A percentile compares a stretch with the other conserved stretches of the same genome.
Evolutionary conservation across 2,113 vertebrate species (phyloP).

Genomic region (Macquaria ambigua): DNA sequence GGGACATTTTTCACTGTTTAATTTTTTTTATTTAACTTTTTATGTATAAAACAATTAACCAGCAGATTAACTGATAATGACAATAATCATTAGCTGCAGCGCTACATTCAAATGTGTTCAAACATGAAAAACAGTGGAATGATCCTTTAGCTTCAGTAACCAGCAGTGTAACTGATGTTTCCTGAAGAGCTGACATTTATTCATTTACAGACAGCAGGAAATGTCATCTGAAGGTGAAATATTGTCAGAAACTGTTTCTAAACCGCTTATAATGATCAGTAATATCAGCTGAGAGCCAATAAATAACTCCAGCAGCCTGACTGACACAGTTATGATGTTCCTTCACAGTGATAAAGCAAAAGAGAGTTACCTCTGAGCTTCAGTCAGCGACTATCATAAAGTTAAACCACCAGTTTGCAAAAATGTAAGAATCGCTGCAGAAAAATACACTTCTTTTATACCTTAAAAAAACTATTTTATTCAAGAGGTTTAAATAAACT

Average conservation of each 20-base stretch:
- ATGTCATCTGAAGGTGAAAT: background rate
- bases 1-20: background rate
- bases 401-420: background rate
- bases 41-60: background rate
- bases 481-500: no score
- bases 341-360: background rate
- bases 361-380: background rate
- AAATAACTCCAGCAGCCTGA: background rate
- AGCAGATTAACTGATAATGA: background rate
- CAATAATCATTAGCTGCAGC: background rate
- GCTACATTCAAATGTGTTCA: background rate
- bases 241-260: background rate
- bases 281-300: background rate
- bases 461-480: background rate
- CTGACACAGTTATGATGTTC: background rate
- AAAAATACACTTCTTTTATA: background rate
- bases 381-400: background rate
- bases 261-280: no score
- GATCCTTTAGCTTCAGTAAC: background rate
- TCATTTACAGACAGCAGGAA: background rate
- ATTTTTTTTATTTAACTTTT: background rate
- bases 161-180: background rate
- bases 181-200: background rate
- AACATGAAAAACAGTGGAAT: background rate
- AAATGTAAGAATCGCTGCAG: no score